Base-by-base conservation (phyloP, 2,888 invertebrate species). In the Pecten maximus region DNA sequence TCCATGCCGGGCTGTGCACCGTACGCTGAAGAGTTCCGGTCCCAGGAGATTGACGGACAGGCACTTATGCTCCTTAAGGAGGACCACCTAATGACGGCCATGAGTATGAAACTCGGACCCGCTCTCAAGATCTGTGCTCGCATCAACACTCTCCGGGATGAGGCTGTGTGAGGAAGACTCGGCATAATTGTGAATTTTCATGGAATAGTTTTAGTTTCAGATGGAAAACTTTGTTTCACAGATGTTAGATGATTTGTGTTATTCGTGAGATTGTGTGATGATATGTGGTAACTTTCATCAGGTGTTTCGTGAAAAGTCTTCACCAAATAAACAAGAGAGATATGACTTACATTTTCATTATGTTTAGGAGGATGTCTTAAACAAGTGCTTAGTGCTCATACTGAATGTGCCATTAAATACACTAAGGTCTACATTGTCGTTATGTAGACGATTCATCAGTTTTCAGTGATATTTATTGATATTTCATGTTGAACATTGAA, bases 41-140 rank as follows among this genome's bases (percentile, higher is more conserved):
- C 98, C 95, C 99, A 99, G 97, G 99, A 99, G 97, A 99, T 99
- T 94, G 99, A 99, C 96, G 99, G 99, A 0, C 99, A 99, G 96
- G 99, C 99, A 0, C 97, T 99, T 92, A 97, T 99, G 97, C 97
- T 99, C 90, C 98, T 99, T 89, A 98, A 98, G 95, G 99, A 99
- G 93, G 99, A 99, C 95, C 99, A 99, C 97, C 97, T 99, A 48
- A 99, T 99, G 97, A 98, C 98, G 93, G 98, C 99, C 12, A 98
- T 99, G 97, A 98, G 98, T 91, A 99, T 99, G 98, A 99, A 99
- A 96, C 97, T 99, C 39, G 99, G 99, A 0, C 99, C 99, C 0
- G 99, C 99, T 0, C 97, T 99, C 90, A 99, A 99, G 97, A 99
- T 99, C 91, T 99, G 99, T 94, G 98, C 98, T 87, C 98, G 98